Evolutionary conservation across 2,113 vertebrate species (phyloP).

Genomic region (Cyanocitta stelleri): DNA sequence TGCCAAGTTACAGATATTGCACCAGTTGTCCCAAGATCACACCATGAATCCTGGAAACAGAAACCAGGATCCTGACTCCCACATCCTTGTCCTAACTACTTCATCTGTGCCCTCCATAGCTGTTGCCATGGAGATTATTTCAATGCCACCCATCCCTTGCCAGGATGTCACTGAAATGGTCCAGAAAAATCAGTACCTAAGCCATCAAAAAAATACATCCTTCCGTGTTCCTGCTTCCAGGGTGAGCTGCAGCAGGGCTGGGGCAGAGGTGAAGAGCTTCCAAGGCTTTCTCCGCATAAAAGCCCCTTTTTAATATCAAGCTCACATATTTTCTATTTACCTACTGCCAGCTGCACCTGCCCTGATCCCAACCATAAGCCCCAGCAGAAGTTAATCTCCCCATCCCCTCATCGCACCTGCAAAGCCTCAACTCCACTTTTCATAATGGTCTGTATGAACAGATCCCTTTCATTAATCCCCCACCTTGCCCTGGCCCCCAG

Average conservation of each 20-base stretch:
- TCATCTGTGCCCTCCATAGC: not conserved
- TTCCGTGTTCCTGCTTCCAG: not conserved
- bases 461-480: slow-evolving; percentile 48
- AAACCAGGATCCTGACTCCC: not conserved
- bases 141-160: not conserved
- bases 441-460: slow-evolving; percentile 35
- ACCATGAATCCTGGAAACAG: not conserved
- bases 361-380: slow-evolving; percentile 1
- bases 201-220: not conserved
- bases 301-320: slow-evolving; percentile 43
- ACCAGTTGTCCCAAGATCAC: not conserved
- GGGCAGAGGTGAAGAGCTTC: not conserved
- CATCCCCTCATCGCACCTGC: not conserved
- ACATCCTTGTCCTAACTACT: not conserved
- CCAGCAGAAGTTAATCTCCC: slow-evolving; percentile 14
- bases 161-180: not conserved
- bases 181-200: not conserved
- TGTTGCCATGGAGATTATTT: slow-evolving; percentile 8
- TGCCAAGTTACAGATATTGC: not conserved
- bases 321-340: slow-evolving; percentile 50
- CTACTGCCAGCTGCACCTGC: slow-evolving; percentile 9
- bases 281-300: not conserved
- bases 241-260: not conserved
- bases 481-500: not conserved
- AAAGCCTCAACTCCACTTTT: slow-evolving; percentile 41